Conservation (phyloP, 2,113 vertebrate species). For the Campylomormyrus tamandua region DNA sequence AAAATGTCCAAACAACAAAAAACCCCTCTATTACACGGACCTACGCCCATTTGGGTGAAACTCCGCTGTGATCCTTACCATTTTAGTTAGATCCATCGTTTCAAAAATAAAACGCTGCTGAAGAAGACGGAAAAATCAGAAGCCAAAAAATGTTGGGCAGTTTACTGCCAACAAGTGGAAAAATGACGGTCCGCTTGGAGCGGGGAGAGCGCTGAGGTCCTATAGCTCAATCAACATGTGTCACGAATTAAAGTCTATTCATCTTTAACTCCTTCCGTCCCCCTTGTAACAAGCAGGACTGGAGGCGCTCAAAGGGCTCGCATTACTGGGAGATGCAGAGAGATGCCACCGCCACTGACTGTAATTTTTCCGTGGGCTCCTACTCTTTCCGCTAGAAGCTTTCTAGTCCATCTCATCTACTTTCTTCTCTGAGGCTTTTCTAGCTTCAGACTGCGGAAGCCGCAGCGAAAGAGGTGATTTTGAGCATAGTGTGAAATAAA, state of each 20-base stretch:
- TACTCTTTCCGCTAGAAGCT: neutral
- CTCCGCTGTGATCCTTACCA: constrained; percentile 48
- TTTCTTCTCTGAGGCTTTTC: neutral
- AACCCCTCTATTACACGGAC: neutral
- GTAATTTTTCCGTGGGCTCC: neutral
- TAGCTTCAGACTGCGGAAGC: neutral
- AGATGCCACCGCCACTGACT: neutral
- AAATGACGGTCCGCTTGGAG: constrained; percentile 40
- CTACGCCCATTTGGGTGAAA: neutral
- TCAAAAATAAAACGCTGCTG: constrained; percentile 7
- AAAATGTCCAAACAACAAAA: constrained; percentile 9
- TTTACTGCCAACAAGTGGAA: constrained; percentile 37
- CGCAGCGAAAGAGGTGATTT: no score
- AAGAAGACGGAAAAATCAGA: constrained; percentile 12
- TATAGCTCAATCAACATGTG: constrained; percentile 61
- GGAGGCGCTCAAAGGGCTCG: no score
- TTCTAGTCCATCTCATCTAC: neutral
- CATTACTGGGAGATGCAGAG: neutral
- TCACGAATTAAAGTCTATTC: constrained; percentile 55
- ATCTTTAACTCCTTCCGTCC: constrained; percentile 35
- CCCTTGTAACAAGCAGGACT: neutral
- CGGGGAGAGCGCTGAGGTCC: constrained; percentile 40
- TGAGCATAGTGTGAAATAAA: no score
- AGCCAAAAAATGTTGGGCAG: constrained; percentile 24
- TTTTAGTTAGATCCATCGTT: constrained; percentile 65